These are phyloP conservation scores for Agrotis clavis DNA, from an alignment of 2,888 invertebrate genomes.

Conservation along the genomic window DNA sequence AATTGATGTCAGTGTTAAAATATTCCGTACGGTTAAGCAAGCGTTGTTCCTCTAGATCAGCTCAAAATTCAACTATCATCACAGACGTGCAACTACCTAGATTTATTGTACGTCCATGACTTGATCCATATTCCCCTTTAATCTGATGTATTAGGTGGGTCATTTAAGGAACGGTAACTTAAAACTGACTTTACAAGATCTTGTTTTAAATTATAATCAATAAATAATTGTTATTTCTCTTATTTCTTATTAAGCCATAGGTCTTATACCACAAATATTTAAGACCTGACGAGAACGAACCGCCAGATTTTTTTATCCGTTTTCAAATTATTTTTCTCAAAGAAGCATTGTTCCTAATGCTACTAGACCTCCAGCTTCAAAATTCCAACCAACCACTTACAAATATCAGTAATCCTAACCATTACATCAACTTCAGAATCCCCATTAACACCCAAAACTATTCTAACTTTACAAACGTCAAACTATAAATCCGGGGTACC, in stretches of 20 bases:
- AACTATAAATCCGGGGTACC: conserved; percentile 66
- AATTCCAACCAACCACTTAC: conserved; percentile 22
- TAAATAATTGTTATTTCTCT: not conserved
- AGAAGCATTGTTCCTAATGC: not conserved
- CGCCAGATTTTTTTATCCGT: too few species aligned
- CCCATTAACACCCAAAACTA: conserved; percentile 62
- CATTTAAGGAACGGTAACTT: too few species aligned
- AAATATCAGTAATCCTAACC: conserved; percentile 49
- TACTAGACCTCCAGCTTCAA: not conserved
- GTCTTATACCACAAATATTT: not conserved
- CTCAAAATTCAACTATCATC: not conserved
- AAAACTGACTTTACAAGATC: not conserved
- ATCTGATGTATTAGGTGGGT: too few species aligned
- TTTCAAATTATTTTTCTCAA: not conserved
- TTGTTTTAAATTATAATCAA: not conserved
- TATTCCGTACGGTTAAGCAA: too few species aligned
- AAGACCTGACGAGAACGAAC: too few species aligned
- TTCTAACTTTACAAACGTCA: conserved; percentile 61
- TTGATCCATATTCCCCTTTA: too few species aligned
- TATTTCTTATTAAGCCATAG: not conserved
- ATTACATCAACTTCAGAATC: conserved; percentile 55
- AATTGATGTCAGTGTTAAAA: not conserved
- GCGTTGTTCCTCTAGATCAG: not conserved
- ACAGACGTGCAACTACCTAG: not conserved
- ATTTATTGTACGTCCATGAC: too few species aligned